Percentiles rank a stretch among this genome's conserved stretches.
phyloP scores from a whole-genome alignment of 2,113 vertebrate genomes.

The Procavia capensis region DNA sequence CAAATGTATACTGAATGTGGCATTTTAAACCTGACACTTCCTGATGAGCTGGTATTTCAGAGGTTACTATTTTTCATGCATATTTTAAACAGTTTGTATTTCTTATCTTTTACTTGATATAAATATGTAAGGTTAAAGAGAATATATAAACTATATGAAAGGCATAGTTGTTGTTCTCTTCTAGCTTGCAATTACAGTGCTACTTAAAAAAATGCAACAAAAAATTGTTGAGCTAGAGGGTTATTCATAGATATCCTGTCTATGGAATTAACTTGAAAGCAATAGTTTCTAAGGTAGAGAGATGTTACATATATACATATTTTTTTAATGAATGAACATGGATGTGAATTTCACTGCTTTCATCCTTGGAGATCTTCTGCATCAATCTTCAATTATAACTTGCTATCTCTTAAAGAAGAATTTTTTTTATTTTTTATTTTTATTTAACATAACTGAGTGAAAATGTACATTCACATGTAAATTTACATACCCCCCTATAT shows the following conservation, averaged over 20 bases:
- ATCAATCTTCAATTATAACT: background rate
- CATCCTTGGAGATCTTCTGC: background rate
- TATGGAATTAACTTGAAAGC: too few relatives aligned
- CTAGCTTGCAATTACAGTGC: background rate
- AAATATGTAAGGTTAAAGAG: background rate
- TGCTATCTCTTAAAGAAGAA: conserved; percentile 45
- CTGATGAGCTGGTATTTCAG: background rate
- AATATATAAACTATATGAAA: conserved; percentile 5
- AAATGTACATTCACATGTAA: too few relatives aligned
- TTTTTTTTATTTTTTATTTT: too few relatives aligned
- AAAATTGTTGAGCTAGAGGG: background rate
- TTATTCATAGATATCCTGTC: background rate
- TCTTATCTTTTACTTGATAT: background rate
- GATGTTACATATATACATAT: too few relatives aligned
- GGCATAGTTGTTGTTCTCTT: background rate
- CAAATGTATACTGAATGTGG: background rate
- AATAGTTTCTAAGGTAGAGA: too few relatives aligned
- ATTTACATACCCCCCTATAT: too few relatives aligned
- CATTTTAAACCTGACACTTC: conserved; percentile 52
- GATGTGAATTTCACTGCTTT: background rate
- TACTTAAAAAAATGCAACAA: background rate
- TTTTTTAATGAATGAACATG: background rate
- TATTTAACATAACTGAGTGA: too few relatives aligned
- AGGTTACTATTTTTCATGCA: conserved; percentile 35
- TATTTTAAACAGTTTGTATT: background rate